Conservation (phyloP, 2,888 invertebrate genomes). For the Sinohyriopsis cumingii region DNA sequence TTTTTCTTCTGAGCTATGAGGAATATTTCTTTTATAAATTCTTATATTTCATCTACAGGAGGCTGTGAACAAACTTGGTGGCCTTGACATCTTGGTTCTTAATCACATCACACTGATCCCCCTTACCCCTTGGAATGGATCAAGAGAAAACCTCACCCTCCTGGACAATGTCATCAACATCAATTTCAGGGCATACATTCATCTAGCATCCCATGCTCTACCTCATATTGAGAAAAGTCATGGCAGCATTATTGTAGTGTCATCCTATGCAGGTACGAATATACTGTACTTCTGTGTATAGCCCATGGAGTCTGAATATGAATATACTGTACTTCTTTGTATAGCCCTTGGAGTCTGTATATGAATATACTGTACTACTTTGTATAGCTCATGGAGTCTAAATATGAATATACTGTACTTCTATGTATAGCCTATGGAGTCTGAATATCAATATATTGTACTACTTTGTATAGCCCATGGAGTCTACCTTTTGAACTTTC, state of each 20-base stretch:
- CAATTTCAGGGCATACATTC: slow-evolving; percentile 67
- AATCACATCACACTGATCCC: slow-evolving; percentile 63
- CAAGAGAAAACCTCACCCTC: slow-evolving; percentile 49
- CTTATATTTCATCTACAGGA: slow-evolving; percentile 39
- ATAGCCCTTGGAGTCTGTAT: too few species aligned
- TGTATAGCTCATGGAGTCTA: not conserved
- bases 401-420: slow-evolving; percentile 27
- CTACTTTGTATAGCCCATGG: not conserved
- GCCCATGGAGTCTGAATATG: not conserved
- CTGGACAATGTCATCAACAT: slow-evolving; percentile 56
- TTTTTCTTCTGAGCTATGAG: too few species aligned
- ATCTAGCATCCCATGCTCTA: slow-evolving; percentile 63
- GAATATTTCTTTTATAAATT: too few species aligned
- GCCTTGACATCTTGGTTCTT: slow-evolving; percentile 65
- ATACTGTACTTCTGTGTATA: not conserved
- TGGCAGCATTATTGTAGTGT: slow-evolving; percentile 65
- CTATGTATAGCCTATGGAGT: not conserved
- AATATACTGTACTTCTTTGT: not conserved
- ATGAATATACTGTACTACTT: not conserved
- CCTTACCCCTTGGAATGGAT: slow-evolving; percentile 61
- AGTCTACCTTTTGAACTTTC: too few species aligned
- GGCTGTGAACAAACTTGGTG: slow-evolving; percentile 55
- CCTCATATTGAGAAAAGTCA: slow-evolving; percentile 53
- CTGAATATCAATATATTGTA: not conserved
- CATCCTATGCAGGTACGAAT: slow-evolving; percentile 63